Base-by-base conservation (phyloP, 2,888 invertebrate species). In the Holacanthella duospinosa region DNA sequence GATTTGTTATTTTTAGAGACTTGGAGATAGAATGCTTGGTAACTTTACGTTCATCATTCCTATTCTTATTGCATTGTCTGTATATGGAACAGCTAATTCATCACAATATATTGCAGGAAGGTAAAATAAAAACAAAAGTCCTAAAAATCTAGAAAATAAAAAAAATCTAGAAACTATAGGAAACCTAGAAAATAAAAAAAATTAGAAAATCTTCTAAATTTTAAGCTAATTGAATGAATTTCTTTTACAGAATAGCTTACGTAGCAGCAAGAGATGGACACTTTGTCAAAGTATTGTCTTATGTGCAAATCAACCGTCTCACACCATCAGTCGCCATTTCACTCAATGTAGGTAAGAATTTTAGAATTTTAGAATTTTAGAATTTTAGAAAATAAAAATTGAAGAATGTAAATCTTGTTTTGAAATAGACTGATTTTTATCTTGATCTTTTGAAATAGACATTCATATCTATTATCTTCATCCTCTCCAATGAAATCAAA, bases 71-170 rank as follows among this genome's bases (percentile, higher is more conserved):
- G 65, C 61, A 2, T 86, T 93, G 66, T 92, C 92, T 67, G 92
- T 93, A 1, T 93, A 93, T 77, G 93, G 93, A 59, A 91, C 93
- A 26, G 93, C 93, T 61, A 93, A 93, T 77, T 93, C 93, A 60
- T 68, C 68, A 9, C 69, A 69, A 66, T 71, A 67, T 43, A 70
- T 71, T 21, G 72, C 72, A 24, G 72, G 65, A 44, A 63, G 65
- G 65, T 65, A 26, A 27, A 36, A 19, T n/a, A n/a, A n/a, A n/a
- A n/a, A n/a, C n/a, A n/a, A n/a, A n/a, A n/a, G n/a, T n/a, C n/a
- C n/a, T n/a, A n/a, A n/a, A n/a, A n/a, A n/a, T n/a, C n/a, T n/a
- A n/a, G n/a, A n/a, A n/a, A n/a, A n/a, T n/a, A n/a, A n/a, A n/a
- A n/a, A n/a, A n/a, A n/a, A n/a, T n/a, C n/a, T n/a, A n/a, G n/a